Conservation (phyloP, 2,797 vertebrate genomes). For the Jordanella pulchra region DNA sequence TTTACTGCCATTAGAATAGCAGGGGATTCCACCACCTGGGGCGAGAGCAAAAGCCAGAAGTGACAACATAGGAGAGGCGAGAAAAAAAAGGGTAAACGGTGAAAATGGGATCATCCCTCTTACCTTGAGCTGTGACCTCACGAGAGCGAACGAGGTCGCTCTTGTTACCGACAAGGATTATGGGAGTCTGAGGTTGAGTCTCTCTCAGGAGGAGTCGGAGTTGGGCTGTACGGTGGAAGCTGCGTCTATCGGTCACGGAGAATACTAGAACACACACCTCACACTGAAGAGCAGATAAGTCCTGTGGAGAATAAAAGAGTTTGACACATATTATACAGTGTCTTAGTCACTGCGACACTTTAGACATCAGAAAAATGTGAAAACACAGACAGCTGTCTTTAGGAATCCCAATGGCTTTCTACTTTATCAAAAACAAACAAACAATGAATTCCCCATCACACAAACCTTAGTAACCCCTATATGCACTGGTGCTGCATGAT, state of each 20-base stretch:
- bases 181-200: constrained; percentile 84
- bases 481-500: constrained; percentile 8
- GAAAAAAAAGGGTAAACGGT: not conserved
- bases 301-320: constrained; percentile 59
- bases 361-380: not conserved
- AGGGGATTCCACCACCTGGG: constrained; percentile 27
- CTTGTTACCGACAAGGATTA: constrained; percentile 90
- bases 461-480: constrained; percentile 3
- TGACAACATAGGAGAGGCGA: not conserved
- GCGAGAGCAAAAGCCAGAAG: constrained; percentile 1
- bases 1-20: constrained; percentile 41
- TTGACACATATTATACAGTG: not conserved
- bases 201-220: constrained; percentile 84
- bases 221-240: constrained; percentile 86
- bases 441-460: not conserved
- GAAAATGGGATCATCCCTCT: not conserved
- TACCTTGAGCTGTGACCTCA: constrained; percentile 85
- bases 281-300: constrained; percentile 83
- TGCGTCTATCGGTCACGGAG: constrained; percentile 85
- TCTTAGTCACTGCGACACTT: not conserved
- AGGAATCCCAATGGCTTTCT: not conserved
- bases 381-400: accelerated
- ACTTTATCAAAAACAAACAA: not conserved
- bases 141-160: constrained; percentile 87
- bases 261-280: constrained; percentile 88